A percentile compares a stretch with the other conserved stretches of the same genome.
These are phyloP conservation scores for crab-eating macaque (Macaca fascicularis) DNA, from an alignment of 2,113 vertebrate genomes.

Conservation along the genomic window T2T-MFA8v1.1 NC_088380.1:55806501-55807000, in stretches of 20 bases:
- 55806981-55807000: background rate
- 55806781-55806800: background rate
- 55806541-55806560: background rate
- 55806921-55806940: background rate
- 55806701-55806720: background rate
- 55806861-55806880: background rate
- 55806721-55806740: background rate
- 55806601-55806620: background rate
- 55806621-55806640: background rate
- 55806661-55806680: background rate
- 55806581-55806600: background rate
- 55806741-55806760: background rate
- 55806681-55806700: background rate
- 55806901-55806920: background rate
- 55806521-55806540: background rate
- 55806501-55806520: background rate
- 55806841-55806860: background rate
- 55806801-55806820: background rate
- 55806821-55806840: background rate
- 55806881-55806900: background rate
- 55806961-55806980: background rate
- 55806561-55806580: background rate
- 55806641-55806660: background rate
- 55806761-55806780: background rate
- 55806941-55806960: background rate